Evolutionary conservation across 1,140 invertebrate species (phyloP), one percentile per base, ranked within the genome.

Genomic region (Ips nitidus): DNA sequence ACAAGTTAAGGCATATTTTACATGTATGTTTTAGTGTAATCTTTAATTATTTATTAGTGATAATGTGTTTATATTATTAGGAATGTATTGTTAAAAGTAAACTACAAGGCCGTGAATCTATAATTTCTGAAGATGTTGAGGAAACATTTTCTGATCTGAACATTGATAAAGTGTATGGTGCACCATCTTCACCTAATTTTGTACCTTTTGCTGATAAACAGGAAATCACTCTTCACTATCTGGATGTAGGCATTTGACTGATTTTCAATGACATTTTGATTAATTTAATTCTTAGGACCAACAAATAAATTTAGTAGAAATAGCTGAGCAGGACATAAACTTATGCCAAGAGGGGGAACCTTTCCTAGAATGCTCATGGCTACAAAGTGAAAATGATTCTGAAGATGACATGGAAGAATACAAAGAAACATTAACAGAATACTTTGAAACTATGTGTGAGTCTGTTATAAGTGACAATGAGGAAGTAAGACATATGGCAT

Each of bases 1-100:
- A 80, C 69, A 79, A 78, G 67, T 66, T 80, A n/a, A 58, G 79
- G n/a, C 73, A 76, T 55, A 76, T 80, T 57, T 77, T 80, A 52
- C 73, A 78, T 74, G 79, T 80, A 50, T 50, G 45, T 50, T 50
- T 50, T 50, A 50, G 22, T 50, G 7, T 50, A 50, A 50, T 50
- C 1, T 50, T 1, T 3, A 1, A 50, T 50, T 3, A 53, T 64
- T 41, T 64, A 52, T 40, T 39, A 5, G 8, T 64, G 62, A 72
- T 40, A n/a, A 39, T 8, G 5, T 55, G 45, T 6, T 62, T 60
- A 66, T 58, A 55, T 59, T 75, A 77, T 63, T 64, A 80, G 79
- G 74, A 79, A 66, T 75, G 77, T 7, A 56, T 77, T 45, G 66
- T 77, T 50, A 78, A 76, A 73, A 76, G 78, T 3, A 72, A 74